Percentiles rank a stretch among this genome's conserved stretches.
These are phyloP conservation scores for Mionectes macconnelli DNA, from an alignment of 2,113 vertebrate genomes.

Conservation along the genomic window DNA sequence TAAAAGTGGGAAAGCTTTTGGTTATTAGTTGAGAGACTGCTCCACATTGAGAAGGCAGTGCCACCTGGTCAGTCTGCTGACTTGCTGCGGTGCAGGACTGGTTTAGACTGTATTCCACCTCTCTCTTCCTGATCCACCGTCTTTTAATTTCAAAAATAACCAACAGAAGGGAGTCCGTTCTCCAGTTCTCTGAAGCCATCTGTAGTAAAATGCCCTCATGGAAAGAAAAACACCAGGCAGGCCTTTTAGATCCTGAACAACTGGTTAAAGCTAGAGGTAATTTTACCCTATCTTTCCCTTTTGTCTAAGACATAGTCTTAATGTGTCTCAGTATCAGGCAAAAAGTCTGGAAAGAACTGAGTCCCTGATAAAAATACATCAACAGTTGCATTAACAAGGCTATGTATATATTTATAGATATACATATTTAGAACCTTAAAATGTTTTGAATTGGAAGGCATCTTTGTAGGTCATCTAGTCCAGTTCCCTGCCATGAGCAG, in stretches of 20 bases:
- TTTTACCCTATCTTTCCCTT: not conserved
- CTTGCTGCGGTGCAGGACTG: not conserved
- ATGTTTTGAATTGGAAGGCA: not conserved
- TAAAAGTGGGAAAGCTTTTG: not conserved
- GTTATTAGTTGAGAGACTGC: not conserved
- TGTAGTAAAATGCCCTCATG: not conserved
- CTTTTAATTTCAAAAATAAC: not conserved
- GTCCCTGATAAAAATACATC: not conserved
- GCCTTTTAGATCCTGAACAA: not conserved
- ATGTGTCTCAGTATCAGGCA: not conserved
- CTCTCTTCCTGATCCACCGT: not conserved
- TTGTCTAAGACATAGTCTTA: not conserved
- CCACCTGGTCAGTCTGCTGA: not conserved
- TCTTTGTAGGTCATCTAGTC: not conserved
- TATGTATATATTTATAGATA: not conserved
- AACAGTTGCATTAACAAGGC: not conserved
- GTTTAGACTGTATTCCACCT: not conserved
- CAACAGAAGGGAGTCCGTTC: not conserved
- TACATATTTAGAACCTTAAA: not conserved
- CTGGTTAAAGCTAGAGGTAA: not conserved
- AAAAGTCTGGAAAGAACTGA: not conserved
- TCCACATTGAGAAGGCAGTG: not conserved
- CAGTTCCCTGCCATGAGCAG: not conserved
- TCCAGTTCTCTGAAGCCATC: not conserved
- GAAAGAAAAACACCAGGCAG: not conserved